A percentile compares a stretch with the other conserved stretches of the same genome.
Evolutionary conservation across 2,797 vertebrate genomes (phyloP).

Genomic region (Tiaroga cobitis): DNA sequence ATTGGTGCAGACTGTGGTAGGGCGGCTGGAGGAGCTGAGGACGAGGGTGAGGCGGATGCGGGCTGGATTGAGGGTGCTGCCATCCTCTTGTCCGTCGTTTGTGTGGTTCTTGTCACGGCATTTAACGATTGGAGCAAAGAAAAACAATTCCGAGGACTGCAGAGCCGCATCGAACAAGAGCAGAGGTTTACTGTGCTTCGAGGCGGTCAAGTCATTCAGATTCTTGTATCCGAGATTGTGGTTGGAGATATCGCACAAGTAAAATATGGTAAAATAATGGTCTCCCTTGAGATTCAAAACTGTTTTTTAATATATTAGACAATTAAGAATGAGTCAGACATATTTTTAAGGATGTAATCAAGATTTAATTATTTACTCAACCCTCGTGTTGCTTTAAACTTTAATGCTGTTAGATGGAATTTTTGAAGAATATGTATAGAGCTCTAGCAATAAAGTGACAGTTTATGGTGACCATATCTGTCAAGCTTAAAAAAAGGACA

Average conservation of each 20-base stretch:
- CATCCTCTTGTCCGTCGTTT: conserved; percentile 94
- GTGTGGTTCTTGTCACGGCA: conserved; percentile 97
- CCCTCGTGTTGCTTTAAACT: not conserved
- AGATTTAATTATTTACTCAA: not conserved
- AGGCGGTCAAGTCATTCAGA: conserved; percentile 87
- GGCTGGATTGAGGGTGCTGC: conserved; percentile 98
- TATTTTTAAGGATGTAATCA: not conserved
- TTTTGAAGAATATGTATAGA: not conserved
- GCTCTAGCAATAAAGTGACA: not conserved
- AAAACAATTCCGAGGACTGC: conserved; percentile 96
- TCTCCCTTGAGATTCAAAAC: not conserved
- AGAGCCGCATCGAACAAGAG: conserved; percentile 96
- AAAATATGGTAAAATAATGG: conserved; percentile 86
- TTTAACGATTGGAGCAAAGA: conserved; percentile 99
- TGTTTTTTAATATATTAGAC: not conserved
- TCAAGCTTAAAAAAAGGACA: not conserved
- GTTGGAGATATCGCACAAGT: conserved; percentile 94
- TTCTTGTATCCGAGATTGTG: conserved; percentile 91
- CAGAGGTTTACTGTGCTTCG: conserved; percentile 92
- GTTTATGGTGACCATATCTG: not conserved
- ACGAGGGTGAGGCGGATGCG: conserved; percentile 89
- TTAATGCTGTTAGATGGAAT: not conserved
- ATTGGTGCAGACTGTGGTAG: conserved; percentile 84
- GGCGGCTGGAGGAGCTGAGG: conserved; percentile 80
- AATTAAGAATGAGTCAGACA: not conserved